Base-by-base conservation (phyloP, 2,797 vertebrate genomes). In the Vireo griseus region DNA sequence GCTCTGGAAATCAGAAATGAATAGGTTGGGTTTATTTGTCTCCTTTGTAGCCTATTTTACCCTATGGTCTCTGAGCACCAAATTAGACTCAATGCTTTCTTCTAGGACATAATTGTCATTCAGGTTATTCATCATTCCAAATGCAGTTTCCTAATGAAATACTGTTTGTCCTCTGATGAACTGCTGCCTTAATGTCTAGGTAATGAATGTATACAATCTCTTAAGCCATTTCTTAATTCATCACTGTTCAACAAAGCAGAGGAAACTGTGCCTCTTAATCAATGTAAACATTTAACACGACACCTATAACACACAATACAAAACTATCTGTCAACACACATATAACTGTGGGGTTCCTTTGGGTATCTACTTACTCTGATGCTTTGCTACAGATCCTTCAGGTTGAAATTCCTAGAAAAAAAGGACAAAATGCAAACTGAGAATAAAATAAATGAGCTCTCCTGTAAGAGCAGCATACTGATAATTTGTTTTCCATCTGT, bases 301-400 rank as follows among this genome's bases (percentile, higher is more conserved):
- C 44, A 37, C 0, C 0, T 31, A 5, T 8, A 47, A 48, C 9
- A 59, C 25, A 19, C 14, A 58, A 28, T 16, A 52, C 42, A 54
- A 42, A 66, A 37, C 19, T 57, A 19, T 26, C 62, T 54, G 28
- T 40, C 44, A 77, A 52, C 18, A 61, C 21, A 24, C 57, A 65
- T 10, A 2, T 2, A 54, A 44, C 31, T 31, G 10, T 4, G 39
- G 20, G 6, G n/a, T 67, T 37, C 40, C 29, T 55, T 80, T 50
- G 22, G n/a, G 40, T 55, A 48, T 93, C 94, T 88, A 99, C 99
- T 99, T 98, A 99, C 99, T 98, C 96, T 98, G 98, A 97, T 95
- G 98, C 93, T 97, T 97, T 96, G 97, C 91, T 94, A 96, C 92
- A 94, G 98, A 98, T 93, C 96, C 97, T 87, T 98, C 96, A 29